Evolutionary conservation across 2,888 invertebrate species (phyloP).

Genomic region (Bimastos eiseni): DNA sequence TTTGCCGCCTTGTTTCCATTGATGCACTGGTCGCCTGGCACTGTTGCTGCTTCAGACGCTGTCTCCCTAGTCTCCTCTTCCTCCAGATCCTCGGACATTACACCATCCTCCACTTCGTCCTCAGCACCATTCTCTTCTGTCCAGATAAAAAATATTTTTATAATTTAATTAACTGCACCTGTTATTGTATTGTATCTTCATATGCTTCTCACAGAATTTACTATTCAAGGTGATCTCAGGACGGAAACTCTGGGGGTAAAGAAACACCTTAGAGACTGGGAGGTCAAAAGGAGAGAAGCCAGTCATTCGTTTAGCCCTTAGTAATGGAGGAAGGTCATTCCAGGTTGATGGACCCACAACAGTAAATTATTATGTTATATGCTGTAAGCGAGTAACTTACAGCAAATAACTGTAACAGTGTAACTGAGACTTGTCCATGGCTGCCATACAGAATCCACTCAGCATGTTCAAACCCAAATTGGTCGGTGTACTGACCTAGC

Average conservation of each 20-base stretch:
- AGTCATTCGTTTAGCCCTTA: too few relatives aligned
- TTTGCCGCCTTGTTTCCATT: slow-evolving; percentile 33
- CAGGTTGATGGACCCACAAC: too few relatives aligned
- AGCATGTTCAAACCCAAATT: too few relatives aligned
- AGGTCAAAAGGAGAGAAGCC: too few relatives aligned
- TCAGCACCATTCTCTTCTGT: slow-evolving; percentile 40
- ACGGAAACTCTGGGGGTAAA: too few relatives aligned
- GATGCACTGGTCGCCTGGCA: slow-evolving; percentile 39
- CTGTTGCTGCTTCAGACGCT: slow-evolving; percentile 30
- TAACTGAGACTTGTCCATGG: background rate
- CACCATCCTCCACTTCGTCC: slow-evolving; percentile 43
- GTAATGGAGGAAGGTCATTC: too few relatives aligned
- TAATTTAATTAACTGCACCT: background rate
- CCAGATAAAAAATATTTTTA: background rate
- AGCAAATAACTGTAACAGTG: background rate
- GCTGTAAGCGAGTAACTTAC: background rate
- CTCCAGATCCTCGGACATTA: slow-evolving; percentile 32
- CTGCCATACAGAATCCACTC: background rate
- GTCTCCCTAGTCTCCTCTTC: slow-evolving; percentile 31
- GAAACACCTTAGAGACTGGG: too few relatives aligned
- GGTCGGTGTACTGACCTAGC: too few relatives aligned
- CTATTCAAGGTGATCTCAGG: too few relatives aligned
- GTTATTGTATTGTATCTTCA: too few relatives aligned
- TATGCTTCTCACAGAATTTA: too few relatives aligned
- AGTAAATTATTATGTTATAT: too few relatives aligned